Evolutionary conservation across 2,888 invertebrate genomes (phyloP), one percentile per base, ranked within the genome.

Genomic region (Erannis defoliaria): DNA sequence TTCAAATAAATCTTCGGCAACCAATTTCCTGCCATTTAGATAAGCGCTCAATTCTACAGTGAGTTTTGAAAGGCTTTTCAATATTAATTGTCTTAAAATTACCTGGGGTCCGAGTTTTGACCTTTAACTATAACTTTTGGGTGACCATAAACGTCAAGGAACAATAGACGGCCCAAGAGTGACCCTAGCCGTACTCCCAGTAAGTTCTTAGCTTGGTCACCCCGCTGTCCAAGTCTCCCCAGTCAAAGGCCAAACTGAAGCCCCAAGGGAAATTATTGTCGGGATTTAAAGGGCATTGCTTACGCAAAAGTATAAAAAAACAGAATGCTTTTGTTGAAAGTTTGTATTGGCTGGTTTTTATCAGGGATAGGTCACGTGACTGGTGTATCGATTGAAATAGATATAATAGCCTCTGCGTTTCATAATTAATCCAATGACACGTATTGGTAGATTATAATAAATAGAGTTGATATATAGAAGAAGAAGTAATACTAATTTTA

Each of bases 251-350:
- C 88, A 90, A 81, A 73, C 84, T 79, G 75, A 72, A 77, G 78
- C 84, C 93, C 85, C 93, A 54, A 69, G 93, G 93, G 93, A 93
- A 93, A 93, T 93, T 91, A 93, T 93, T 89, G 92, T 90, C 89
- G 88, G 93, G 93, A 90, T 93, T 93, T 93, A 93, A 93, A 93
- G 93, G 93, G 92, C 90, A 90, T 82, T 86, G 86, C 89, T 89
- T 87, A 85, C 86, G 86, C 77, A 75, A 79, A 90, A 82, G 81
- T 84, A 89, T 81, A 90, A 91, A 91, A 29, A 90, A 89, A 86
- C 82, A 82, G 81, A 84, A 83, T 85, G 85, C 81, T 84, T 86
- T 82, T 86, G 87, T 87, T 87, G 83, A 81, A 85, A 86, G 74
- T 81, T 81, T 79, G 82, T 78, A 80, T 77, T 78, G 73, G 78